phyloP scores from a whole-genome alignment of 2,888 invertebrate genomes.

The Noctua fimbriata region DNA sequence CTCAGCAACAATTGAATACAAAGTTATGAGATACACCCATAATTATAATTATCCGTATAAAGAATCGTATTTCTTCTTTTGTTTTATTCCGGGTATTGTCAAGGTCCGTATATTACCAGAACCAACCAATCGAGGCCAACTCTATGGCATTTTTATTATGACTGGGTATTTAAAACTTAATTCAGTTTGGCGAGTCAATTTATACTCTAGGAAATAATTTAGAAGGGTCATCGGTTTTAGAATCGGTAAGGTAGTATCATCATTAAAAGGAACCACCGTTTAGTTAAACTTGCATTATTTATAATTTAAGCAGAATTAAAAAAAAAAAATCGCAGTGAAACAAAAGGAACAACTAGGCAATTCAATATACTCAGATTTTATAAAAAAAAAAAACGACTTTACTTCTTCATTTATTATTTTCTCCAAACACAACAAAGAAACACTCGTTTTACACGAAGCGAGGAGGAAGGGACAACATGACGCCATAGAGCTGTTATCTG shows the following conservation, averaged over 20 bases:
- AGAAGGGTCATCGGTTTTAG: background rate
- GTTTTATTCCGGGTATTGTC: background rate
- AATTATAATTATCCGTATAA: background rate
- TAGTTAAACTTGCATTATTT: background rate
- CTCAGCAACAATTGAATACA: background rate
- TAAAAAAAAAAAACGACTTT: background rate
- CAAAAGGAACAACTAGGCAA: background rate
- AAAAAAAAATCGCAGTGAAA: no score
- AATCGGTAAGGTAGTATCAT: background rate
- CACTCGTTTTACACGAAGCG: conserved; percentile 38
- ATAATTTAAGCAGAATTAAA: no score
- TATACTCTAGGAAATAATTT: background rate
- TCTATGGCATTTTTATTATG: background rate
- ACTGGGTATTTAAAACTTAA: background rate
- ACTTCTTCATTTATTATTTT: background rate
- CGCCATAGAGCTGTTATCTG: conserved; percentile 56
- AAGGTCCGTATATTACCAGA: no score
- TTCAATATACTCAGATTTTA: background rate
- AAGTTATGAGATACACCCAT: background rate
- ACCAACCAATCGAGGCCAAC: background rate
- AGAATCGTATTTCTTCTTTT: background rate
- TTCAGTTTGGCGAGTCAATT: background rate
- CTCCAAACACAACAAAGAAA: conserved; percentile 12
- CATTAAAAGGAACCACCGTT: no score
- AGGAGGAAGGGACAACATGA: conserved; percentile 53